phyloP scores from a whole-genome alignment of 2,888 invertebrate genomes.

The Ochropleura plecta region DNA sequence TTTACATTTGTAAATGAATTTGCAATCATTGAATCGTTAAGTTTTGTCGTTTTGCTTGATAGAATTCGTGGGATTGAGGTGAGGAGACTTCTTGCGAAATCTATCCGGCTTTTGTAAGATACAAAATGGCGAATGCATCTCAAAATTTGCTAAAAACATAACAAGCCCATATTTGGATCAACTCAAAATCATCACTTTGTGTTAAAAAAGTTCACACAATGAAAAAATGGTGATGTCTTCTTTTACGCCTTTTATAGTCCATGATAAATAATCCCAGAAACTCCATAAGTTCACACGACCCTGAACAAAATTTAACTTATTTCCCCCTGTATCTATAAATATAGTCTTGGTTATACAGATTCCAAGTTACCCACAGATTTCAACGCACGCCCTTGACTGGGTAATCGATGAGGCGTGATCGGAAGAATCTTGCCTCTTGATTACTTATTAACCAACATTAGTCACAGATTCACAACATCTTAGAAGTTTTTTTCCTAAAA shows the following conservation, averaged over 20 bases:
- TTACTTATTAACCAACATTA: conserved; percentile 78
- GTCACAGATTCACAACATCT: conserved; percentile 73
- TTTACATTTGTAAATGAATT: background rate
- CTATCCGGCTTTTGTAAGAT: background rate
- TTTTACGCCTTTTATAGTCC: background rate
- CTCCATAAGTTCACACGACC: background rate
- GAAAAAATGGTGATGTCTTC: background rate
- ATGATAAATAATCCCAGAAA: no score
- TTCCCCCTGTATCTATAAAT: conserved; percentile 45
- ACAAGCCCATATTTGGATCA: background rate
- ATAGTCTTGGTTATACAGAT: conserved; percentile 32
- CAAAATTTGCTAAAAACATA: background rate
- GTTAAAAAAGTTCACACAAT: background rate
- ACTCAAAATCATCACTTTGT: background rate
- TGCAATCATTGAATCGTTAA: background rate
- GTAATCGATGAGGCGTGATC: conserved; percentile 74
- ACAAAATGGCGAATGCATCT: background rate
- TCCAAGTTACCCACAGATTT: conserved; percentile 46
- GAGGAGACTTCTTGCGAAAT: background rate
- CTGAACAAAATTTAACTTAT: conserved; percentile 1
- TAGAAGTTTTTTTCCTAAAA: conserved; percentile 47
- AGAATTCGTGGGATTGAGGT: background rate
- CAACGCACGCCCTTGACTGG: conserved; percentile 75
- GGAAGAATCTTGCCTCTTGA: conserved; percentile 74
- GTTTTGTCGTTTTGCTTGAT: background rate